Evolutionary conservation across 1,140 invertebrate species (phyloP).

Genomic region (Procambarus virginalis): DNA sequence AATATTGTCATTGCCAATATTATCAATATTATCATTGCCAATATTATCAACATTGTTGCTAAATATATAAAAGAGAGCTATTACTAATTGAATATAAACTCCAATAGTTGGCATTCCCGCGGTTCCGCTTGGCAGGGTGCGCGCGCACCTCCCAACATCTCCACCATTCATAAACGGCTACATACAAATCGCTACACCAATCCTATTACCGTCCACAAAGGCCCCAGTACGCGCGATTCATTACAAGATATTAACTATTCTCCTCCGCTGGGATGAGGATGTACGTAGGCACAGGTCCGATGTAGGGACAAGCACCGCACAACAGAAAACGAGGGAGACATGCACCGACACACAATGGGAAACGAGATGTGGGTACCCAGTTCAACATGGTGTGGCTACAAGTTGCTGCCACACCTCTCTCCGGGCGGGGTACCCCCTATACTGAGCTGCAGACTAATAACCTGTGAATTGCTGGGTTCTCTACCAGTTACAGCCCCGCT

Average conservation of each 20-base stretch:
- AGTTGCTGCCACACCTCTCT: neutral
- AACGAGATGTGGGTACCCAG: conserved; percentile 42
- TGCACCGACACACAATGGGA: conserved; percentile 40
- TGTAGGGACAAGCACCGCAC: conserved; percentile 54
- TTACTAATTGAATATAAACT: too few species aligned
- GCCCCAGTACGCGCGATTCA: conserved; percentile 14
- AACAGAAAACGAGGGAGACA: conserved; percentile 54
- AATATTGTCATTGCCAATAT: too few species aligned
- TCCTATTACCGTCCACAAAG: conserved; percentile 46
- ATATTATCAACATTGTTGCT: too few species aligned
- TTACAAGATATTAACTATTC: conserved; percentile 48
- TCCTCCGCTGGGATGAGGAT: conserved; percentile 8
- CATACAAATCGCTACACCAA: conserved; percentile 41
- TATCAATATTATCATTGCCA: too few species aligned
- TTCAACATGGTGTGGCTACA: neutral
- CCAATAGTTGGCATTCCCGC: too few species aligned
- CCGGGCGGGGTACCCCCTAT: too few species aligned
- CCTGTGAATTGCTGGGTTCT: too few species aligned
- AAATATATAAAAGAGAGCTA: too few species aligned
- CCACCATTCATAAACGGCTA: conserved; percentile 18
- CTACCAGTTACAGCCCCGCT: too few species aligned
- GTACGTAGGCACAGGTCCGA: conserved; percentile 31
- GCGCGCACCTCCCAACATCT: neutral
- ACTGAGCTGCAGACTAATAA: neutral
- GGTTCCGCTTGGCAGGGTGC: too few species aligned